Base-by-base conservation (phyloP, 2,888 invertebrate species). In the Apomyelois bistriatella region DNA sequence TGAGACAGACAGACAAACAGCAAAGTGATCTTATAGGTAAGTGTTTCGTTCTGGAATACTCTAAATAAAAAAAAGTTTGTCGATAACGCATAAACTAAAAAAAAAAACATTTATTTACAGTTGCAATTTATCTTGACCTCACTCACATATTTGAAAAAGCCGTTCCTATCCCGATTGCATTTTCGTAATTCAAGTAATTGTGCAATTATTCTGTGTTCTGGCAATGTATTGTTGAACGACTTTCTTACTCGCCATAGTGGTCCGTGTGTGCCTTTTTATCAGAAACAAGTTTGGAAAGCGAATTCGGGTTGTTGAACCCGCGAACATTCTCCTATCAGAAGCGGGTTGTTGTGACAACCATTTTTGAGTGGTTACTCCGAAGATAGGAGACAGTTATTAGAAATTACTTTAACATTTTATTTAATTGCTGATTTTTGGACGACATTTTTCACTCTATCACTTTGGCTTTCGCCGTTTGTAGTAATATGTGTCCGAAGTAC, bases 211-310 rank as follows among this genome's bases (percentile, higher is more conserved):
- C n/a, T n/a, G 7, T 15, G 4, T n/a, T 28, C 42, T 13, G 60
- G 59, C 60, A 60, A 61, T 64, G 15, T 40, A 37, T 48, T 50
- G 40, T 32, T 22, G 49, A 40, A 28, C 49, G 49, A 50, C 49
- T 50, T 50, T 50, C 49, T 50, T 66, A 64, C 67, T 65, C 65
- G 66, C 62, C 49, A 58, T 59, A 59, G 52, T 70, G 66, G 66
- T 66, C 61, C 70, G 69, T 72, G 66, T 67, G 68, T 72, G 74
- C 68, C 71, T 77, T 65, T 60, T 77, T 79, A 76, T 76, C 71
- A 76, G 70, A 73, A 82, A 85, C 86, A 64, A 75, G 87, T 85
- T 87, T 85, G 76, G 85, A 87, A 87, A 86, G 87, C 78, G 76
- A 73, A 68, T 74, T 72, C 71, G 72, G 80, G 82, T 73, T 82